Percentiles rank a stretch among this genome's conserved stretches.
Evolutionary conservation across 2,797 vertebrate species (phyloP).

Genomic region (Coccyzus lansbergi): DNA sequence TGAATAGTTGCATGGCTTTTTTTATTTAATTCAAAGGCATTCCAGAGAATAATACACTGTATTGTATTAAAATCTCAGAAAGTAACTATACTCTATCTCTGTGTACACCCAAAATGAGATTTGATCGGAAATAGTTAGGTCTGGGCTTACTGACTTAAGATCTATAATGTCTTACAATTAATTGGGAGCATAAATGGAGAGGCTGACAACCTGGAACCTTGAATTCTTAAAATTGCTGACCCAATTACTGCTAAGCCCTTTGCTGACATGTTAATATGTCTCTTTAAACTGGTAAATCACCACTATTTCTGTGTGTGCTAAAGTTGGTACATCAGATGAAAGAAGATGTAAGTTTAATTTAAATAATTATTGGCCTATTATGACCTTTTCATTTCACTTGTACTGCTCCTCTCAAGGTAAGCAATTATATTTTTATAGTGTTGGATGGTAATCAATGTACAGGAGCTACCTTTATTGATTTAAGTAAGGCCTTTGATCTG

Average conservation of each 20-base stretch:
- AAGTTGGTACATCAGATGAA: slow-evolving; percentile 19
- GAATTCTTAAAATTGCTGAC: slow-evolving; percentile 71
- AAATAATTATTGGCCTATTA: slow-evolving; percentile 71
- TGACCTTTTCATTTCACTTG: slow-evolving; percentile 64
- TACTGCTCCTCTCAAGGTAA: slow-evolving; percentile 60
- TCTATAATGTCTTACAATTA: slow-evolving; percentile 56
- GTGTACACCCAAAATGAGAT: background rate
- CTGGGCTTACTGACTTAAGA: slow-evolving; percentile 45
- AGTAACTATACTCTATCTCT: background rate
- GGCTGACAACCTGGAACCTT: slow-evolving; percentile 55
- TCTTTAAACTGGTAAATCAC: slow-evolving; percentile 69
- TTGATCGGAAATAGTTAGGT: slow-evolving; percentile 8
- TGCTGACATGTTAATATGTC: slow-evolving; percentile 68
- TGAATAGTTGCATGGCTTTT: background rate
- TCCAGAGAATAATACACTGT: background rate
- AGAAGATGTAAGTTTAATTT: slow-evolving; percentile 67
- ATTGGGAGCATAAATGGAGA: slow-evolving; percentile 61
- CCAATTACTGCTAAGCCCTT: slow-evolving; percentile 63
- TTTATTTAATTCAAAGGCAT: background rate
- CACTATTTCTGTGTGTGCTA: background rate
- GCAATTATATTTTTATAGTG: slow-evolving; percentile 75
- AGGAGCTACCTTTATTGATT: slow-evolving; percentile 65
- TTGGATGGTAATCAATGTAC: slow-evolving; percentile 67
- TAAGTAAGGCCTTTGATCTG: slow-evolving; percentile 62
- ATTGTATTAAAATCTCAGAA: background rate